Conservation (phyloP, 1,140 invertebrate species). For the Drosophila gunungcola region DNA sequence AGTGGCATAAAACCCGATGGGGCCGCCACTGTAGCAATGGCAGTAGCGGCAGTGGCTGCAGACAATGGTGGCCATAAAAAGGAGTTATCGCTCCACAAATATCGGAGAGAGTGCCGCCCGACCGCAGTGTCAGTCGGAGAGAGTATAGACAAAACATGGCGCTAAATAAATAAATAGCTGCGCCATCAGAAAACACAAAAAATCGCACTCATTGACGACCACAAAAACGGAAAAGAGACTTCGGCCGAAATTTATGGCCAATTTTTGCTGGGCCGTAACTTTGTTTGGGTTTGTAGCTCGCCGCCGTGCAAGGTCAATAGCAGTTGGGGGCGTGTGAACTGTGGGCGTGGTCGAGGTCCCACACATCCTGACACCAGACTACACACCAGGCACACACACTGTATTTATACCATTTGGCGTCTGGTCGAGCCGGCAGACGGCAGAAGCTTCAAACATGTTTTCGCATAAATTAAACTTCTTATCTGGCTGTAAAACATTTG, state of each 20-base stretch:
- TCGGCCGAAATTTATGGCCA: conserved; percentile 63
- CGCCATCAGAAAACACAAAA: conserved; percentile 13
- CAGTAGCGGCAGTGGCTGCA: conserved; percentile 26
- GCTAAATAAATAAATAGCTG: conserved; percentile 80
- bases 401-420: conserved; percentile 15
- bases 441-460: conserved; percentile 77
- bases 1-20: conserved; percentile 68
- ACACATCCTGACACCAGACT: conserved; percentile 34
- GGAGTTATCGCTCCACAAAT: conserved; percentile 75
- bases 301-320: conserved; percentile 67
- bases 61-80: conserved; percentile 68
- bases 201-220: conserved; percentile 56
- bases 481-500: conserved; percentile 82
- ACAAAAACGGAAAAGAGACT: conserved; percentile 62
- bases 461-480: conserved; percentile 84
- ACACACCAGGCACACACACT: conserved; percentile 3
- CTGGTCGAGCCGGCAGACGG: conserved; percentile 11
- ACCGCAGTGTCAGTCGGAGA: conserved; percentile 45
- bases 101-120: conserved; percentile 41
- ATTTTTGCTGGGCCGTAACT: conserved; percentile 30
- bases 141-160: conserved; percentile 80
- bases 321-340: conserved; percentile 27
- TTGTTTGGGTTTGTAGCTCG: conserved; percentile 34
- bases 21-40: conserved; percentile 1
- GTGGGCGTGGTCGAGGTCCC: conserved; percentile 33